Conservation (phyloP, 2,113 vertebrate species). For the Laticauda laticaudata region DNA sequence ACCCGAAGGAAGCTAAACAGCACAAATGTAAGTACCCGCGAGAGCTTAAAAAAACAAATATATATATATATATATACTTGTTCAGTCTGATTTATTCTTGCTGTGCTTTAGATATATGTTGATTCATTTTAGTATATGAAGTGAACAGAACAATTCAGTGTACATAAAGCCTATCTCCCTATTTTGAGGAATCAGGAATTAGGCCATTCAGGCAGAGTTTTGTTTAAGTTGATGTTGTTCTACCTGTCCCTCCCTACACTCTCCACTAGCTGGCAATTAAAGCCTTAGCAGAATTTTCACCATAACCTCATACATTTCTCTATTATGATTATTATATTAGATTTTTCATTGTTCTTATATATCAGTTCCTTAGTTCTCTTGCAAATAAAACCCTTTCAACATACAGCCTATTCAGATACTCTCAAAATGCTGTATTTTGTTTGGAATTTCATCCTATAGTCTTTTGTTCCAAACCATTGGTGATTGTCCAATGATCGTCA, state of each 20-base stretch:
- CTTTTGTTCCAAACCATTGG: conserved; percentile 57
- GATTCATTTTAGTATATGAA: not conserved
- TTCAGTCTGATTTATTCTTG: not conserved
- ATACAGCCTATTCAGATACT: conserved; percentile 46
- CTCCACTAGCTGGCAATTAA: not conserved
- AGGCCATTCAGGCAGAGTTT: not conserved
- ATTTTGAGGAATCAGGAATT: not conserved
- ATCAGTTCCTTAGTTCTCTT: conserved; percentile 48
- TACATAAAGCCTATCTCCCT: not conserved
- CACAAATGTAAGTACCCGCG: too few species aligned
- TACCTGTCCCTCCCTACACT: not conserved
- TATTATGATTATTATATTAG: conserved; percentile 49
- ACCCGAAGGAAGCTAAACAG: too few species aligned
- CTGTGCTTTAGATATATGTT: not conserved
- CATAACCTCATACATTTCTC: not conserved
- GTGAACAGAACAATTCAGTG: not conserved
- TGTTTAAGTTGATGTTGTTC: not conserved
- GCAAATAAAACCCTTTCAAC: conserved; percentile 49
- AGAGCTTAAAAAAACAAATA: too few species aligned
- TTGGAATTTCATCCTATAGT: conserved; percentile 62
- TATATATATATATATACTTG: not conserved
- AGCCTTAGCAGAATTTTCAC: not conserved
- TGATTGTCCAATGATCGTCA: conserved; percentile 57
- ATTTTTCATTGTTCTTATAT: conserved; percentile 56
- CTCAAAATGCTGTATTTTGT: conserved; percentile 60